Evolutionary conservation across 2,797 vertebrate genomes (phyloP), one percentile per base, ranked within the genome.

Genomic region (Thunnus albacares): DNA sequence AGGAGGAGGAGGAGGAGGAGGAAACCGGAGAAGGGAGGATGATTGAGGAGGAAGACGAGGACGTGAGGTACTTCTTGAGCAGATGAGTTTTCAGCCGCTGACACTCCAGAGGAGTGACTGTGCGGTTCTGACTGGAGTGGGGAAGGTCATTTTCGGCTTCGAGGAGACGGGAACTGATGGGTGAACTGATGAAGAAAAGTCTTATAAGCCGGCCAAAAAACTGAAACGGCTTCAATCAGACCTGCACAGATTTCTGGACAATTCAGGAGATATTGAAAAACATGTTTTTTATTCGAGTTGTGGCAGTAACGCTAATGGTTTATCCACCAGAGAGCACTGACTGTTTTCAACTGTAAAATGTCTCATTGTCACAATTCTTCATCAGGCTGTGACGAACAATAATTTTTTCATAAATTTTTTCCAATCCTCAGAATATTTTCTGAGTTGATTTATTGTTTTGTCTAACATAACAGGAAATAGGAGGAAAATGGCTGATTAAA

Each of bases 11-110:
- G 41, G 10, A 43, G 35, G 30, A 57, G 49, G 49, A 55, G 30
- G 84, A 84, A 80, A 79, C 71, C 38, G 70, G 71, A 76, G 71
- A 73, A 8, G 62, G 68, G 65, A 28, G 72, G 60, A 75, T 68
- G 76, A 81, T 55, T 71, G 85, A 86, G 70, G 81, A 82, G 38
- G 71, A 43, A 17, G 72, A 65, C 18, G 77, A 72, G 64, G 78
- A 77, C 41, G 55, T 5, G 64, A 78, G 82, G 75, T 24, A 76
- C 80, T 76, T 74, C 75, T 86, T 13, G 3, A 83, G 53, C 66
- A 86, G 83, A 85, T 86, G 81, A 78, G 71, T 82, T 89, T 87
- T 71, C 83, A 84, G 77, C 73, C 75, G 78, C 63, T 15, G 49
- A 84, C 77, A 76, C 81, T 87, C 79, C 26, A 79, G 62, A 74